A percentile compares a stretch with the other conserved stretches of the same genome.
Evolutionary conservation across 2,888 invertebrate genomes (phyloP).

Genomic region (Chelonus formosanus): DNA sequence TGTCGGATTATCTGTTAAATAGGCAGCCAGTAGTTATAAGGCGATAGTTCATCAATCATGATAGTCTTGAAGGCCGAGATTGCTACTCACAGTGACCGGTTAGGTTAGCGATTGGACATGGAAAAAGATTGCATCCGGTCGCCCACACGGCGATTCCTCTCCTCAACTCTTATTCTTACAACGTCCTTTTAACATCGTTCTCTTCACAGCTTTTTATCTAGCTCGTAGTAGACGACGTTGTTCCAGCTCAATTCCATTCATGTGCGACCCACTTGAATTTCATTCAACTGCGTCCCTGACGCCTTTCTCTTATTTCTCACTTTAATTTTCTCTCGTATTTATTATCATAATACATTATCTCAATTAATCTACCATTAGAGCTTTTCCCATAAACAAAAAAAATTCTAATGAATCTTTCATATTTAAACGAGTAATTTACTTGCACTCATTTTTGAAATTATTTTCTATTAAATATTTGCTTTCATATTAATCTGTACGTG

Average conservation of each 20-base stretch:
- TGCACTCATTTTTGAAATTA: too few relatives aligned
- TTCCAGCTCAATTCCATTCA: constrained; percentile 52
- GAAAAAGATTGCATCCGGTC: constrained; percentile 55
- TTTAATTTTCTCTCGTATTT: neutral
- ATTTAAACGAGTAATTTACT: too few relatives aligned
- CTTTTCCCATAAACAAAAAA: too few relatives aligned
- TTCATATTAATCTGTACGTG: too few relatives aligned
- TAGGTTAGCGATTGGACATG: constrained; percentile 18
- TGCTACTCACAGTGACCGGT: constrained; percentile 27
- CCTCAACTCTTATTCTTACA: constrained; percentile 1
- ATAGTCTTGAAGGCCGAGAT: constrained; percentile 31
- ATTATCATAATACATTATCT: too few relatives aligned
- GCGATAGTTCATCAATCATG: constrained; percentile 32
- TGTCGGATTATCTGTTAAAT: too few relatives aligned
- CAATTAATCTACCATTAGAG: too few relatives aligned
- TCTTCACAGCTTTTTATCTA: constrained; percentile 8
- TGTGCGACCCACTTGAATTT: constrained; percentile 57
- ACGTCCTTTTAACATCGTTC: constrained; percentile 14
- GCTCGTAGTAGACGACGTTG: neutral
- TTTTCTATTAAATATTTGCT: too few relatives aligned
- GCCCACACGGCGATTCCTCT: constrained; percentile 48
- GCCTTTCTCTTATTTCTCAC: constrained; percentile 2
- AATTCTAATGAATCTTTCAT: too few relatives aligned
- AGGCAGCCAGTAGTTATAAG: neutral
- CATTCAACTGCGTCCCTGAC: constrained; percentile 47